These are phyloP conservation scores for Micrastur ruficollis DNA, from an alignment of 2,797 vertebrate species.

Conservation along the genomic window DNA sequence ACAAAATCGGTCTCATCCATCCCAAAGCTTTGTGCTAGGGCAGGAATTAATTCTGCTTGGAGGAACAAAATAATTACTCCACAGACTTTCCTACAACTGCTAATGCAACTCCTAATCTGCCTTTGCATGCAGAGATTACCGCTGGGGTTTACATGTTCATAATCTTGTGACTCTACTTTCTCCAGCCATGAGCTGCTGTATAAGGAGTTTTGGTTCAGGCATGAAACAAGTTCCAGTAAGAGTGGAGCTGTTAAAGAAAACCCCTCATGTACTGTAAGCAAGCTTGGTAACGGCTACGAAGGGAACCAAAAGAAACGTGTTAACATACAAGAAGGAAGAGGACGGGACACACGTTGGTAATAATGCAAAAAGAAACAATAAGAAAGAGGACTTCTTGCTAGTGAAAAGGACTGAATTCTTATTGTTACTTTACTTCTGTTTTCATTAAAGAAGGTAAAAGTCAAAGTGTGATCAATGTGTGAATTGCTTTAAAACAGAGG, in stretches of 20 bases:
- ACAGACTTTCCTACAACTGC: not conserved
- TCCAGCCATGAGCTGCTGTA: not conserved
- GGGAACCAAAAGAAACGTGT: not conserved
- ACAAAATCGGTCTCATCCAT: not conserved
- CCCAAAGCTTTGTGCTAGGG: not conserved
- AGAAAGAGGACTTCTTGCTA: not conserved
- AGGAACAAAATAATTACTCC: slow-evolving; percentile 1
- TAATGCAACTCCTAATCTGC: slow-evolving; percentile 25
- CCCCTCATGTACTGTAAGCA: not conserved
- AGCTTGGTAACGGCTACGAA: not conserved
- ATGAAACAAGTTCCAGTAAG: not conserved
- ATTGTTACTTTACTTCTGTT: not conserved
- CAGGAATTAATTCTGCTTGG: not conserved
- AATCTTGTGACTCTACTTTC: slow-evolving; percentile 49
- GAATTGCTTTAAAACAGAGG: not conserved
- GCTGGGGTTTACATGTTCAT: not conserved
- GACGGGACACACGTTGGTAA: not conserved
- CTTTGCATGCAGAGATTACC: not conserved
- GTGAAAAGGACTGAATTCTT: not conserved
- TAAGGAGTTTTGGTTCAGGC: not conserved
- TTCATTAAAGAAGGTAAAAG: not conserved
- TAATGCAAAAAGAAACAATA: not conserved
- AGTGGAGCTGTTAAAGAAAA: not conserved
- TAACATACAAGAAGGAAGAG: not conserved
- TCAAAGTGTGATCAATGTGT: not conserved